phyloP scores from a whole-genome alignment of 2,797 vertebrate species.

The Gephyroberyx darwinii region DNA sequence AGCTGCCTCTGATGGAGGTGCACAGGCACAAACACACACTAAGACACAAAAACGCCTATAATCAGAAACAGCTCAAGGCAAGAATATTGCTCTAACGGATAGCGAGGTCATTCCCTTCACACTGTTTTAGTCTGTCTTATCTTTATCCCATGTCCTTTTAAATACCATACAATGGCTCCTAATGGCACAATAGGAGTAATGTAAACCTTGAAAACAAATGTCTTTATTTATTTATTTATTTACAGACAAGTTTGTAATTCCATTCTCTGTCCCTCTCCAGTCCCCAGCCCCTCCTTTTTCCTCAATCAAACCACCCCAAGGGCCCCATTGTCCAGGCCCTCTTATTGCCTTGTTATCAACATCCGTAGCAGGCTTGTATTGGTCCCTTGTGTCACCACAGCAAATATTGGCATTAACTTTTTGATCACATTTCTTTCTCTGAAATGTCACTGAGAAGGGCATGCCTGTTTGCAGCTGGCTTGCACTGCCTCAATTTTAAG shows the following conservation, averaged over 20 bases:
- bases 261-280: constrained; percentile 39
- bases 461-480: constrained; percentile 53
- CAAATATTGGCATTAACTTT: constrained; percentile 75
- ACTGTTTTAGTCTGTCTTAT: constrained; percentile 13
- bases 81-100: constrained; percentile 11
- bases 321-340: constrained; percentile 68
- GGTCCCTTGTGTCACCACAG: constrained; percentile 62
- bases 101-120: constrained; percentile 35
- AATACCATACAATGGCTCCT: constrained; percentile 20
- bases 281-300: constrained; percentile 44
- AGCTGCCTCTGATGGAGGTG: constrained; percentile 54
- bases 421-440: constrained; percentile 68
- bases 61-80: constrained; percentile 42
- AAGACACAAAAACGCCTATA: constrained; percentile 49
- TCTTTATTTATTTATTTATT: too few species aligned
- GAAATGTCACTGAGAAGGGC: constrained; percentile 66
- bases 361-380: constrained; percentile 56
- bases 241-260: constrained; percentile 51
- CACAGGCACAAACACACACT: constrained; percentile 13
- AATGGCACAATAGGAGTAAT: constrained; percentile 1
- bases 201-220: constrained; percentile 24
- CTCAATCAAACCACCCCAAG: constrained; percentile 70
- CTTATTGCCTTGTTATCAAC: constrained; percentile 76
- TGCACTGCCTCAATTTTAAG: constrained; percentile 33
- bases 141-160: constrained; percentile 32